A percentile compares a stretch with the other conserved stretches of the same genome.
Conservation (phyloP, 2,113 vertebrate species). For the Numida meleagris region DNA sequence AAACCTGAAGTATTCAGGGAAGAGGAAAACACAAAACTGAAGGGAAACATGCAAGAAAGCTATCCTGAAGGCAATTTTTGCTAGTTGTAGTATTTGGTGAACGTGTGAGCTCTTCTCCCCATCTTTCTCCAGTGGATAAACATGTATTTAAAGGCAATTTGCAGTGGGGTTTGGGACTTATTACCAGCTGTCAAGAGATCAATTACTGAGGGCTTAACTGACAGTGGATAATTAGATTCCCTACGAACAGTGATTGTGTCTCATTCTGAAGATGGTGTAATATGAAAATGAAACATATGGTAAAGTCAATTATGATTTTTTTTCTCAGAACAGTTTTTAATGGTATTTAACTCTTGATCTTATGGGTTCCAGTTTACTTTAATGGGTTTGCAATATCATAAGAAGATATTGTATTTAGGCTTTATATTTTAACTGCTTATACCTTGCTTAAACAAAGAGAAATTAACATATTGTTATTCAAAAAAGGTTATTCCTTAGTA, state of each 20-base stretch:
- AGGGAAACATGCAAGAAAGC: not conserved
- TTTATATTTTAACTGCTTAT: slow-evolving; percentile 39
- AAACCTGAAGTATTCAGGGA: not conserved
- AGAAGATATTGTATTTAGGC: not conserved
- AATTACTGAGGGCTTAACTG: slow-evolving; percentile 61
- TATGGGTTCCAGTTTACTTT: slow-evolving; percentile 62
- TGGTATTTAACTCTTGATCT: slow-evolving; percentile 70
- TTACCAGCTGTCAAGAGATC: slow-evolving; percentile 69
- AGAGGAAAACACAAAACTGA: not conserved
- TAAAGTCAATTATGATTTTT: slow-evolving; percentile 68
- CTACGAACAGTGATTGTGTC: slow-evolving; percentile 63
- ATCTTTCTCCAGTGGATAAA: slow-evolving; percentile 54
- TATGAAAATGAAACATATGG: slow-evolving; percentile 63
- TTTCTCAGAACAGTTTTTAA: slow-evolving; percentile 62
- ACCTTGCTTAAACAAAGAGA: slow-evolving; percentile 10
- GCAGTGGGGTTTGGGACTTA: slow-evolving; percentile 54
- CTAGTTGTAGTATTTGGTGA: not conserved
- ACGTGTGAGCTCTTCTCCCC: not conserved
- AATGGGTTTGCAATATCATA: slow-evolving; percentile 25
- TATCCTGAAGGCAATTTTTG: fast-evolving
- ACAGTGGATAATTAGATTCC: slow-evolving; percentile 68
- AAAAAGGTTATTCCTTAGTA: not conserved
- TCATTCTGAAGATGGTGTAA: slow-evolving; percentile 38
- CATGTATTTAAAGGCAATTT: slow-evolving; percentile 36
- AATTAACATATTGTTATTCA: not conserved